Evolutionary conservation across 2,113 vertebrate genomes (phyloP), one percentile per base, ranked within the genome.

Genomic region (Festucalex cinctus): DNA sequence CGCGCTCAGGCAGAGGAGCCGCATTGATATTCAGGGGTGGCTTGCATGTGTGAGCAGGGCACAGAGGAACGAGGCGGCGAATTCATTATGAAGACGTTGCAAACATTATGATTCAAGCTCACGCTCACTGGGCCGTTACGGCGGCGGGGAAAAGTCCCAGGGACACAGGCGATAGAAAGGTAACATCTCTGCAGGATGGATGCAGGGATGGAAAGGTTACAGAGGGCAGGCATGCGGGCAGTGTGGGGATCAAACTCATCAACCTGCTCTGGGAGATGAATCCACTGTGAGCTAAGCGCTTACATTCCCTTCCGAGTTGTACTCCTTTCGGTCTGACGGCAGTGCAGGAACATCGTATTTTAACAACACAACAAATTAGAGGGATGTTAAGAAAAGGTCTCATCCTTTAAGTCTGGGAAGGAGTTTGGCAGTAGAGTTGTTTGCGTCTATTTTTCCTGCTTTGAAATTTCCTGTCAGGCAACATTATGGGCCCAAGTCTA

Each of bases 31-130:
- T 76, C 79, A 65, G 75, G 59, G 71, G 44, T 63, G 73, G 68
- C 75, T 76, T 63, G 71, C 65, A 28, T 63, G 77, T 69, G 77
- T 13, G 39, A 74, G 72, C 44, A 1, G 78, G 66, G 66, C 74
- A 67, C 60, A 12, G 76, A 74, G 78, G 78, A 77, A 80, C 41
- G 66, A 76, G 73, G 74, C 74, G 3, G 7, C 48, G 82, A 87
- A 86, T 87, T 86, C 79, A 88, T 87, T 85, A 87, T 48, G 61
- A 74, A 9, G 20, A 13, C 22, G 35, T 68, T 85, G 82, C 72
- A 69, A 70, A 82, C 75, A 85, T 87, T 86, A 81, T 26, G 66
- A 85, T 83, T 86, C 85, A 85, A 53, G 75, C 79, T 85, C 84
- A 85, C 74, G 79, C 74, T 82, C 54, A 20, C 68, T 9, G 54